phyloP scores from a whole-genome alignment of 2,113 vertebrate genomes.

The Buteo buteo region DNA sequence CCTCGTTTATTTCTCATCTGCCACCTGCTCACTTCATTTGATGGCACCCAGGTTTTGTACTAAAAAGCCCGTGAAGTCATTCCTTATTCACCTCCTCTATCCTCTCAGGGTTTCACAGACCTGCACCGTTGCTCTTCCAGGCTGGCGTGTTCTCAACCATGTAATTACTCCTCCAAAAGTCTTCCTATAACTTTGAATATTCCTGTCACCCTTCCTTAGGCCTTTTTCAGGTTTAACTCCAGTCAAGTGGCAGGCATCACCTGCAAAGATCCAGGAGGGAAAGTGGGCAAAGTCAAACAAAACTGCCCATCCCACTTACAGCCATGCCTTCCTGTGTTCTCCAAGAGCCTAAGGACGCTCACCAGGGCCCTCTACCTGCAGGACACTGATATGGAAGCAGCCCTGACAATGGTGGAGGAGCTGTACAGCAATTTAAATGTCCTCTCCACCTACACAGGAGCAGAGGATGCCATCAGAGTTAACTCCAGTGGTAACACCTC shows the following conservation, averaged over 20 bases:
- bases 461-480: not conserved
- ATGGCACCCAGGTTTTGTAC: not conserved
- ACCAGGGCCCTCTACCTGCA: not conserved
- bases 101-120: not conserved
- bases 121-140: not conserved
- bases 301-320: not conserved
- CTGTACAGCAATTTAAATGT: not conserved
- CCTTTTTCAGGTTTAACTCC: not conserved
- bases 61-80: not conserved
- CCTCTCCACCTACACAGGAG: not conserved
- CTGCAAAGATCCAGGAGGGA: not conserved
- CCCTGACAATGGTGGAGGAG: not conserved
- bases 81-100: not conserved
- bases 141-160: accelerated
- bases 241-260: not conserved
- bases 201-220: not conserved
- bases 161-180: not conserved
- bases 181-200: not conserved
- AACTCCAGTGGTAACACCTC: not conserved
- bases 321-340: no score
- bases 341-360: not conserved
- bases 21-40: not conserved
- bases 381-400: not conserved
- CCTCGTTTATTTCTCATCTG: not conserved
- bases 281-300: not conserved